phyloP scores from a whole-genome alignment of 2,113 vertebrate species.

The Paraplagusia blochii region DNA sequence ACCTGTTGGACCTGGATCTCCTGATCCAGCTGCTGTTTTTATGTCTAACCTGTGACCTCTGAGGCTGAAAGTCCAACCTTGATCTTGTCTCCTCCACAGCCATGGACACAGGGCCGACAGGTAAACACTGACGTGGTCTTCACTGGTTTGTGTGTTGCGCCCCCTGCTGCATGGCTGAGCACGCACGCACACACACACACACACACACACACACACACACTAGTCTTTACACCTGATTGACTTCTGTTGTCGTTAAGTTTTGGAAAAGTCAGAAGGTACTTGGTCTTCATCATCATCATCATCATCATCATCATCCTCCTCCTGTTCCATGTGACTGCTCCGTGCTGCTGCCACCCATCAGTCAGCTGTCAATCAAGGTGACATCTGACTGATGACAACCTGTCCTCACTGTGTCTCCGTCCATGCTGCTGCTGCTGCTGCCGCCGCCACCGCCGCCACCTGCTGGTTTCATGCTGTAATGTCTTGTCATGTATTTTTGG shows the following conservation, averaged over 20 bases:
- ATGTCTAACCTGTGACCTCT: background rate
- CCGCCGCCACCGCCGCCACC: too few species aligned
- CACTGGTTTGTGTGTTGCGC: background rate
- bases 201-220: background rate
- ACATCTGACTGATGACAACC: background rate
- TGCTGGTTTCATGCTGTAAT: background rate
- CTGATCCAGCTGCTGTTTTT: too few species aligned
- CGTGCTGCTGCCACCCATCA: background rate
- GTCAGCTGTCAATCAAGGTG: background rate
- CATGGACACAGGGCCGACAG: conserved; percentile 98
- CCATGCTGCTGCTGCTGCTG: background rate
- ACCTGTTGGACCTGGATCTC: too few species aligned
- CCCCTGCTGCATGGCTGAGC: conserved; percentile 47
- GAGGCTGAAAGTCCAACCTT: background rate
- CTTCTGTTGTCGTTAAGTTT: too few species aligned
- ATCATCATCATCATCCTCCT: too few species aligned
- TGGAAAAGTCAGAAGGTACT: too few species aligned
- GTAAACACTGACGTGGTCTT: conserved; percentile 75
- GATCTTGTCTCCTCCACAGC: conserved; percentile 85
- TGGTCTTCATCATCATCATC: too few species aligned
- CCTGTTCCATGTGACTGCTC: too few species aligned
- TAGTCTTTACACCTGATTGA: too few species aligned
- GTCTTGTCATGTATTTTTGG: too few species aligned
- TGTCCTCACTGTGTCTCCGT: background rate
- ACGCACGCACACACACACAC: background rate